Percentiles rank a stretch among this genome's conserved stretches.
These are phyloP conservation scores for Virgularia gustaviana DNA, from an alignment of 92 coral and sea anemone species.

Conservation along the genomic window DNA sequence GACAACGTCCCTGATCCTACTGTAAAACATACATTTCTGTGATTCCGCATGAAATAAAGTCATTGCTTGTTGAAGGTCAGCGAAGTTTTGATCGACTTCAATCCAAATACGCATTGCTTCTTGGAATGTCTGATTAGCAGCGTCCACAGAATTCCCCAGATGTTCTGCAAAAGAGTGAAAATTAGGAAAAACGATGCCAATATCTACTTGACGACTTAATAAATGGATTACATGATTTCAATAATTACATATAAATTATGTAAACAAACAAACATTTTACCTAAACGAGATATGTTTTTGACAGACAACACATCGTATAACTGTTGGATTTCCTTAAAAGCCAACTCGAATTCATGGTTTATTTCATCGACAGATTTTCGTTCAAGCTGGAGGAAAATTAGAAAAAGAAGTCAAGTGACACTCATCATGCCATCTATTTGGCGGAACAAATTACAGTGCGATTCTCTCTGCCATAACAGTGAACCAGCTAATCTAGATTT, in stretches of 20 bases:
- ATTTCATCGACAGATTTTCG: slow-evolving; percentile 4
- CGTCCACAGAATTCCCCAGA: neutral
- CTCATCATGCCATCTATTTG: too few relatives aligned
- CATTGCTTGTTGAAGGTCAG: neutral
- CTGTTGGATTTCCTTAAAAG: neutral
- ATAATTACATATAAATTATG: too few relatives aligned
- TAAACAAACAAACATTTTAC: neutral
- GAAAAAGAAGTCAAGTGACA: too few relatives aligned
- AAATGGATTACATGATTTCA: too few relatives aligned
- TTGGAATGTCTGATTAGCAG: slow-evolving; percentile 17
- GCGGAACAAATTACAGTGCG: too few relatives aligned
- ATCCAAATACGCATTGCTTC: slow-evolving; percentile 10
- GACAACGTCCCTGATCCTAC: neutral
- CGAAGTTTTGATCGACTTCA: slow-evolving; percentile 15
- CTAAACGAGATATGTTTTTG: neutral
- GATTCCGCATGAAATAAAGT: neutral
- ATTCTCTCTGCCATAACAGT: too few relatives aligned
- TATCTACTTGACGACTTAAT: too few relatives aligned
- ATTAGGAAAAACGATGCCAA: too few relatives aligned
- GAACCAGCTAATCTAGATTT: neutral
- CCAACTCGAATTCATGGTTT: slow-evolving; percentile 1
- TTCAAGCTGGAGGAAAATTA: neutral
- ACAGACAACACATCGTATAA: neutral
- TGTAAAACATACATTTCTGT: slow-evolving; percentile 8
- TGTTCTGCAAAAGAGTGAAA: neutral